phyloP scores from a whole-genome alignment of 2,113 vertebrate genomes.

The Dunckerocampus dactyliophorus region DNA sequence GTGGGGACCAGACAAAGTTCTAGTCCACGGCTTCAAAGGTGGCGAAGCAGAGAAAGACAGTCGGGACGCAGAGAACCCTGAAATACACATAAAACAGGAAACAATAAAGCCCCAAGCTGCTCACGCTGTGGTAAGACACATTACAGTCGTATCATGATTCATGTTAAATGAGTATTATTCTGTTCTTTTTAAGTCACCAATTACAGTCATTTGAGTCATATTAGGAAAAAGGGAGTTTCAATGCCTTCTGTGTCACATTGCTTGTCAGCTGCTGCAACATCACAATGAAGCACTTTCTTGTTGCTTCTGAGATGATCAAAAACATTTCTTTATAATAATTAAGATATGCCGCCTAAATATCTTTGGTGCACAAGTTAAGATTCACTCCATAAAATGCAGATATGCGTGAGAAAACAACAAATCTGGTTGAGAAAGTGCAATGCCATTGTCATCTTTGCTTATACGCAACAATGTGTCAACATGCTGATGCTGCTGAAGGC shows the following conservation, averaged over 20 bases:
- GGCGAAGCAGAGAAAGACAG: conserved; percentile 38
- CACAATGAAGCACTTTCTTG: not conserved
- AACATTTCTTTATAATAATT: conserved; percentile 6
- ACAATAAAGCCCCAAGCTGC: no score
- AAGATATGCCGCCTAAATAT: not conserved
- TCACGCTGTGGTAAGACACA: not conserved
- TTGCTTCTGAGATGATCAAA: not conserved
- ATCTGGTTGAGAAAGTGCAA: conserved; percentile 17
- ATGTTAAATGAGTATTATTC: not conserved
- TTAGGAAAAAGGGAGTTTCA: not conserved
- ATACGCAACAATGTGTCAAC: conserved; percentile 20
- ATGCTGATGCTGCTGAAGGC: conserved; percentile 16
- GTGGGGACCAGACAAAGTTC: conserved; percentile 41
- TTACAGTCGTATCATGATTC: not conserved
- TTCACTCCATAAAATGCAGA: conserved; percentile 19
- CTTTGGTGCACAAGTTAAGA: conserved; percentile 1
- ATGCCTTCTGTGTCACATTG: not conserved
- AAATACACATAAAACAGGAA: conserved; percentile 28
- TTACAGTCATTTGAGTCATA: not conserved
- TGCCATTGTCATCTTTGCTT: not conserved
- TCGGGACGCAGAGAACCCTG: conserved; percentile 45
- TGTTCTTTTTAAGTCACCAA: not conserved
- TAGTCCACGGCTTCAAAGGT: conserved; percentile 63
- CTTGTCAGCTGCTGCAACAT: conserved; percentile 3
- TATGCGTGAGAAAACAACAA: conserved; percentile 13